Base-by-base conservation (phyloP, 1,140 invertebrate genomes). In the Nasonia vitripennis region DNA sequence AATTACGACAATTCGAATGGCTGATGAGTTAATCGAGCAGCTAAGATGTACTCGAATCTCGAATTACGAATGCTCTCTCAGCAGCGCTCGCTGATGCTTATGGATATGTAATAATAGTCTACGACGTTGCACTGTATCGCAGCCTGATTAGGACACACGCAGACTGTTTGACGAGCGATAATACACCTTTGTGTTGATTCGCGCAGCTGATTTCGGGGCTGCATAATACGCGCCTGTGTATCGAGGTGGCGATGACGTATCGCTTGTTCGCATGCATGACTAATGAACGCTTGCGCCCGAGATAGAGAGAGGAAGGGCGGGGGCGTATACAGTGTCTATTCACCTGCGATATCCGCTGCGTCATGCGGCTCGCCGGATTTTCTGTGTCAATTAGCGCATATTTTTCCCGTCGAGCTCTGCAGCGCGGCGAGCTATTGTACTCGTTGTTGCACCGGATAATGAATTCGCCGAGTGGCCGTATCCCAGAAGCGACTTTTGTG, bases 141-240 rank as follows among this genome's bases (percentile, higher is more conserved):
- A 86, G 84, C 86, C 86, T 88, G 88, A 89, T 88, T 88, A 87
- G 79, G 77, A 14, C 20, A 71, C 73, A n/a, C 83, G 81, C 83
- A 87, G 86, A 85, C 86, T 87, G 86, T 86, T 87, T 87, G 86
- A 86, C 87, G 87, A 87, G 87, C 80, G 78, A 82, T 89, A 87
- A 37, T 37, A 87, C 86, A 87, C 86, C 68, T 78, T 73, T 68
- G 37, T 34, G 55, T 83, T 78, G 67, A 78, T 23, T 73, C 31
- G 67, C 78, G 37, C 51, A 62, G 55, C 55, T 62, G 71, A 81
- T 45, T 75, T 83, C 34, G 27, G n/a, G 51, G 34, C 2, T 37
- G 37, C 55, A 3, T 55, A n/a, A n/a, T 62, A 17, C 4, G 20
- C 17, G 55, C 5, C 7, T 37, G n/a, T 31, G 23, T 41, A 67